These are phyloP conservation scores for Calosoma granatense DNA, from an alignment of 1,140 invertebrate genomes.

Conservation along the genomic window DNA sequence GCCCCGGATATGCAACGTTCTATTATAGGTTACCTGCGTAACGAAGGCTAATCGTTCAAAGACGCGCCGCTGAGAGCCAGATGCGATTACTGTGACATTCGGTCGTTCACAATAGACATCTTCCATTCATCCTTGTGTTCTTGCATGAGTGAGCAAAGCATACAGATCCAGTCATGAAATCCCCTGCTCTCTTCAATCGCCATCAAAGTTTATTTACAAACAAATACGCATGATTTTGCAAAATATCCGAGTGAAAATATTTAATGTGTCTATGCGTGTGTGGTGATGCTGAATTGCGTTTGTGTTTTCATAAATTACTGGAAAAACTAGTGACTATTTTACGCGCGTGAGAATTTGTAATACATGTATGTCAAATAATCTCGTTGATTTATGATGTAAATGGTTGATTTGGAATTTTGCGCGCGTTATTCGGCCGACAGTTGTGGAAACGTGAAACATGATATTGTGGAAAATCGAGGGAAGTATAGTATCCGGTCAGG, in stretches of 20 bases:
- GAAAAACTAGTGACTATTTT: neutral
- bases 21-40: neutral
- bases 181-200: neutral
- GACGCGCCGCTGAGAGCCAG: conserved; percentile 11
- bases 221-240: neutral
- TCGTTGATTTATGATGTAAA: neutral
- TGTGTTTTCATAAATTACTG: neutral
- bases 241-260: neutral
- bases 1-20: neutral
- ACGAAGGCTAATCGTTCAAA: conserved; percentile 13
- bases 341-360: neutral
- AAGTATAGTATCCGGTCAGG: neutral
- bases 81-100: conserved; percentile 5
- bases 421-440: neutral
- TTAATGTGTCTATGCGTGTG: neutral
- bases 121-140: neutral
- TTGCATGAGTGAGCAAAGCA: neutral
- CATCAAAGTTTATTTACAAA: neutral
- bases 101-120: neutral
- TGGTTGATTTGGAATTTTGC: neutral
- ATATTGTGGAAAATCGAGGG: neutral
- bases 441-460: neutral
- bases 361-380: too few species aligned
- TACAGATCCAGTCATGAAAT: neutral
- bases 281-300: neutral